Evolutionary conservation across 2,797 vertebrate species (phyloP).

Genomic region (Argentina silus): DNA sequence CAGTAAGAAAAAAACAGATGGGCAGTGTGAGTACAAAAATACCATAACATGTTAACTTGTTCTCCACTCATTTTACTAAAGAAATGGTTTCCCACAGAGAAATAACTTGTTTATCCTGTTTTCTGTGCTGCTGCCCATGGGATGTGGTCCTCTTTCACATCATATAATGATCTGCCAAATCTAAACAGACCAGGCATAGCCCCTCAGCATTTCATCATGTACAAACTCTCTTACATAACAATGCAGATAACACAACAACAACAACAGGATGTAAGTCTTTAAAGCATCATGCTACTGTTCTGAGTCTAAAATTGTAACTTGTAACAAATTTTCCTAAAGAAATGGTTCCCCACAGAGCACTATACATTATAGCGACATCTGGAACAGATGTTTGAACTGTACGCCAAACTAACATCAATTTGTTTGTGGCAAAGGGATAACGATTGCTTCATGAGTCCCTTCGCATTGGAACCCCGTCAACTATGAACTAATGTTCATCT

Average conservation of each 20-base stretch:
- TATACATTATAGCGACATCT: neutral
- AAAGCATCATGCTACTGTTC: no score
- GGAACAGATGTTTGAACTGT: neutral
- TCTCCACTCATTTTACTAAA: neutral
- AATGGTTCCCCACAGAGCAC: neutral
- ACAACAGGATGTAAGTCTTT: neutral
- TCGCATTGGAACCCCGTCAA: neutral
- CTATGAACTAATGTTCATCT: neutral
- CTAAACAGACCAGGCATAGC: neutral
- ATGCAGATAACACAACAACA: slow-evolving; percentile 7
- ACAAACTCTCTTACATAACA: slow-evolving; percentile 13
- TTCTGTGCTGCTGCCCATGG: neutral
- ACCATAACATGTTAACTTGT: neutral
- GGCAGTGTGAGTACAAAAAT: neutral
- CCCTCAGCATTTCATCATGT: neutral
- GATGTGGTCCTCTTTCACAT: neutral
- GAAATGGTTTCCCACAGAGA: neutral
- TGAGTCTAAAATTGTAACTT: no score
- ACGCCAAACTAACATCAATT: neutral
- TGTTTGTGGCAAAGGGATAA: neutral
- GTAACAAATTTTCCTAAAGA: neutral
- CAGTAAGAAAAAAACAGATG: no score
- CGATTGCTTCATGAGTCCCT: neutral
- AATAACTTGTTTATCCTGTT: neutral
- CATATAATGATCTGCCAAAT: neutral